Evolutionary conservation across 2,113 vertebrate genomes (phyloP).

Genomic region (Furnarius figulus): DNA sequence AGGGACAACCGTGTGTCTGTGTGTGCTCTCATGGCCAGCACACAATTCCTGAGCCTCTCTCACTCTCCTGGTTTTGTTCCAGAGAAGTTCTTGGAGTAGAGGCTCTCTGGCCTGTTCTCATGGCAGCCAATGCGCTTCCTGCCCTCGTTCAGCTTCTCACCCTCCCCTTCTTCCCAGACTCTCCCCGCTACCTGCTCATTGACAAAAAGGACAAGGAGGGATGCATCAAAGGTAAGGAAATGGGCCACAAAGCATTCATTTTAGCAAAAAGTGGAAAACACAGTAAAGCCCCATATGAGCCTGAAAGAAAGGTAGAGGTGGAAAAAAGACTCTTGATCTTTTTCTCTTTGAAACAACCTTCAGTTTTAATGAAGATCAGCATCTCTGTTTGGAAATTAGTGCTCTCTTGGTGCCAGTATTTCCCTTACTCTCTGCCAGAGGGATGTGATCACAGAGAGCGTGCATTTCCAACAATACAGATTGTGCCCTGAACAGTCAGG

Average conservation of each 20-base stretch:
- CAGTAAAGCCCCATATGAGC: not conserved
- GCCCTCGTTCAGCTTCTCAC: slow-evolving; percentile 78
- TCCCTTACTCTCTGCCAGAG: not conserved
- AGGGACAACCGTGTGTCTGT: not conserved
- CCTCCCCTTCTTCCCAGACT: slow-evolving; percentile 84
- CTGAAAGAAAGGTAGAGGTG: not conserved
- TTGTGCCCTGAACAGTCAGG: not conserved
- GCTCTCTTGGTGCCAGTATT: not conserved
- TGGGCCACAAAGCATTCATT: not conserved
- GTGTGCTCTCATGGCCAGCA: fast-evolving
- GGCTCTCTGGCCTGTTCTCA: slow-evolving; percentile 78
- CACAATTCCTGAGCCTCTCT: not conserved
- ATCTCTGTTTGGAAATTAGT: not conserved
- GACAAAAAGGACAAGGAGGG: slow-evolving; percentile 73
- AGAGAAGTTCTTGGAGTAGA: slow-evolving; percentile 81
- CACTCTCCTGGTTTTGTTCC: not conserved
- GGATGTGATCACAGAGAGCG: not conserved
- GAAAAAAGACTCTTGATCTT: not conserved
- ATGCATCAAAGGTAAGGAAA: slow-evolving; percentile 76
- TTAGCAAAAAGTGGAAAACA: not conserved
- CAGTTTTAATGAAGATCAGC: not conserved
- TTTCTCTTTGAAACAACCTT: not conserved
- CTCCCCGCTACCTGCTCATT: slow-evolving; percentile 83
- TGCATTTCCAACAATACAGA: not conserved
- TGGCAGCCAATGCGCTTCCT: slow-evolving; percentile 68